These are phyloP conservation scores for Parauchenoglanis ngamensis DNA, from an alignment of 2,797 vertebrate species.

Conservation along the genomic window DNA sequence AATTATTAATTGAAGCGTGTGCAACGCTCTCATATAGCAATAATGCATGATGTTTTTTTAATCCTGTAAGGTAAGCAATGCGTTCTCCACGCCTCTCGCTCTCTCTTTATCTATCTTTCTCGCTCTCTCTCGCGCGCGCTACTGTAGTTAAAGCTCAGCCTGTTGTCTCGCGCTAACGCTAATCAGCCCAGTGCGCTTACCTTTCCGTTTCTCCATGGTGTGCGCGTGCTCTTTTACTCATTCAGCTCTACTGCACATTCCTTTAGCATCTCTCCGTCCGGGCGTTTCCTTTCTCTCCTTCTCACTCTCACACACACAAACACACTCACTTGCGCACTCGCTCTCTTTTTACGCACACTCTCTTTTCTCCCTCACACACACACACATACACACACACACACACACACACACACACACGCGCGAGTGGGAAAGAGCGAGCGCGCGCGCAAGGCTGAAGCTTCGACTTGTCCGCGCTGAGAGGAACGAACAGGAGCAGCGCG, in stretches of 20 bases:
- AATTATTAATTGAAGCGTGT: neutral
- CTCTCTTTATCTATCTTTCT: neutral
- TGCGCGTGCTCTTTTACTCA: conserved; percentile 18
- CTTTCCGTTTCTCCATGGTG: conserved; percentile 64
- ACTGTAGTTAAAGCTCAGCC: conserved; percentile 16
- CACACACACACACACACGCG: neutral
- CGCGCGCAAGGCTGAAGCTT: conserved; percentile 2
- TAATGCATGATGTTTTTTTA: too few species aligned
- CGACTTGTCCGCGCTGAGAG: conserved; percentile 15
- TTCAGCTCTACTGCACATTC: conserved; percentile 35
- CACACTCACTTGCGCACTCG: neutral
- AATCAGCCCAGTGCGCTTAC: conserved; percentile 44
- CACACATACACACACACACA: neutral
- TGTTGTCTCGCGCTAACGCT: conserved; percentile 1
- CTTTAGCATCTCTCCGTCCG: conserved; percentile 41
- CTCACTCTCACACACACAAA: neutral
- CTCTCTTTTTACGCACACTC: too few species aligned
- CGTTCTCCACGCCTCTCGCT: neutral
- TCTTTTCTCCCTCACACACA: too few species aligned
- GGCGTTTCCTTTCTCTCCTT: conserved; percentile 16
- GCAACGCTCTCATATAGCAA: too few species aligned
- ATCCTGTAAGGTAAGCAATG: neutral
- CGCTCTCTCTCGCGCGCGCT: neutral
- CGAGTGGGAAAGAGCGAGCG: neutral
- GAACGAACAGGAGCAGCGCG: conserved; percentile 12